These are phyloP conservation scores for Chouioia cunea DNA, from an alignment of 2,888 invertebrate species.

Conservation along the genomic window DNA sequence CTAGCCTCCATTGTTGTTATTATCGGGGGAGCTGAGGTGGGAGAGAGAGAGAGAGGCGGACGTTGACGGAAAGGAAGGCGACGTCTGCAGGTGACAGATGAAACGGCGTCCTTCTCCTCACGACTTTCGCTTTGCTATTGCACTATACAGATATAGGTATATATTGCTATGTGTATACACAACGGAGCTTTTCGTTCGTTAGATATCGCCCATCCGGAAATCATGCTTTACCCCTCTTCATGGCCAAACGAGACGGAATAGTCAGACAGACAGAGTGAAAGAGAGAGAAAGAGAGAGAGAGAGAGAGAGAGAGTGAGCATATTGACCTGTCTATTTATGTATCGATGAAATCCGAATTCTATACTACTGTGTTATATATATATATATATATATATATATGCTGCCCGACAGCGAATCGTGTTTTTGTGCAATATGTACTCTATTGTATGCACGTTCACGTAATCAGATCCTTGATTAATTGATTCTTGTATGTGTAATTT, in stretches of 20 bases:
- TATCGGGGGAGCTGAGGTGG: conserved; percentile 58
- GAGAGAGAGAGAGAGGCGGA: conserved; percentile 59
- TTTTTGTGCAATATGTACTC: neutral
- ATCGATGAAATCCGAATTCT: conserved; percentile 35
- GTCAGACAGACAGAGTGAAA: neutral
- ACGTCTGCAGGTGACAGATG: conserved; percentile 70
- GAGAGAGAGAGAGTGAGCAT: neutral
- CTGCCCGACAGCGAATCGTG: too few relatives aligned
- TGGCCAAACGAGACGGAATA: too few relatives aligned
- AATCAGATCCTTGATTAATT: neutral
- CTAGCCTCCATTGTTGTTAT: conserved; percentile 67
- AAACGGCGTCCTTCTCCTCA: conserved; percentile 61
- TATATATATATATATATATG: too few relatives aligned
- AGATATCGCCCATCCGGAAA: conserved; percentile 35
- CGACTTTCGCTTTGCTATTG: conserved; percentile 19
- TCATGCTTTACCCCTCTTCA: conserved; percentile 27
- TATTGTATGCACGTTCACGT: neutral
- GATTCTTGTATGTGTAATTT: too few relatives aligned
- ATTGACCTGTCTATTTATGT: conserved; percentile 34
- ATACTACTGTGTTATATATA: neutral
- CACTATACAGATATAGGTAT: neutral
- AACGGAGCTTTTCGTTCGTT: conserved; percentile 30
- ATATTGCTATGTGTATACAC: neutral
- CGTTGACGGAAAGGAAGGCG: conserved; percentile 69
- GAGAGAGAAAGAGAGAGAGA: neutral